Evolutionary conservation across 2,113 vertebrate species (phyloP).

Genomic region (Heterochromis multidens): DNA sequence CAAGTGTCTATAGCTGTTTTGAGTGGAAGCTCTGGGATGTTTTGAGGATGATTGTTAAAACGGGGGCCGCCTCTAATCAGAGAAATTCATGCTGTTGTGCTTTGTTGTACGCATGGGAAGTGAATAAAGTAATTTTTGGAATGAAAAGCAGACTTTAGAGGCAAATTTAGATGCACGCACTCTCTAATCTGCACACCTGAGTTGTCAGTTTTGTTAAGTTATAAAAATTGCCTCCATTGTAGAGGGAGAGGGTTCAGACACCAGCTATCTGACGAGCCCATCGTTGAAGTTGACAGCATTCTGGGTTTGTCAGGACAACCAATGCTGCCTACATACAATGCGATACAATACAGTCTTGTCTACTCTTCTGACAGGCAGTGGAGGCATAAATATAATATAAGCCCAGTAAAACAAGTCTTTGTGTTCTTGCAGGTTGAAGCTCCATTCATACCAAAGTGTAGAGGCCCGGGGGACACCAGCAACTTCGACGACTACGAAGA

Average conservation of each 20-base stretch:
- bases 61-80: neutral
- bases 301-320: neutral
- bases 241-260: neutral
- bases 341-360: neutral
- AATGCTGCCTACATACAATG: neutral
- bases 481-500: conserved; percentile 99
- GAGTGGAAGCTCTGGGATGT: neutral
- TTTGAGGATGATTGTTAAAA: neutral
- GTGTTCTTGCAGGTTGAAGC: conserved; percentile 87
- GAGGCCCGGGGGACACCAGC: conserved; percentile 98
- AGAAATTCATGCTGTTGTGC: neutral
- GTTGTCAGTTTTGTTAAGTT: neutral
- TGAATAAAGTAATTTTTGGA: neutral
- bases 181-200: neutral
- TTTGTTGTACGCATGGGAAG: neutral
- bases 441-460: conserved; percentile 99
- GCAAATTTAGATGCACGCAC: neutral
- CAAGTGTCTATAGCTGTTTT: neutral
- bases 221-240: neutral
- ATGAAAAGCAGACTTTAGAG: neutral
- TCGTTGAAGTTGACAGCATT: neutral
- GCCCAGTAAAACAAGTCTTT: neutral
- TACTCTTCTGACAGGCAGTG: neutral
- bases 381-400: neutral
- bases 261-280: neutral